Conservation (phyloP, 2,888 invertebrate genomes). For the Entomobrya proxima region DNA sequence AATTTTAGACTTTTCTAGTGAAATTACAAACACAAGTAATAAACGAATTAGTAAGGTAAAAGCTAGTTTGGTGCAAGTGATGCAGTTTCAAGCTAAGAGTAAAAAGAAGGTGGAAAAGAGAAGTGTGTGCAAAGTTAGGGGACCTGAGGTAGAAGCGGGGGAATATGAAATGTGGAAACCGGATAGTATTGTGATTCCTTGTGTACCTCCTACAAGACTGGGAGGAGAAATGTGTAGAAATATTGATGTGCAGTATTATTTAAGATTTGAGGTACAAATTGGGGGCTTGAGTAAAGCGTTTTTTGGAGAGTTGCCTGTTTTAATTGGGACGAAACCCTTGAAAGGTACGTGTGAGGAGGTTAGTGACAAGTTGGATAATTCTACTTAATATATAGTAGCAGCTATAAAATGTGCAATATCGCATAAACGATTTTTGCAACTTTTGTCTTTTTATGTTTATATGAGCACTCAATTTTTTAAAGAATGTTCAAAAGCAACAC, state of each 20-base stretch:
- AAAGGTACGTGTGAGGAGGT: no score
- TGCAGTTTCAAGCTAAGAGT: not conserved
- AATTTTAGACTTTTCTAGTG: not conserved
- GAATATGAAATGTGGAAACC: slow-evolving; percentile 36
- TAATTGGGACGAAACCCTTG: slow-evolving; percentile 24
- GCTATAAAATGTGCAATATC: no score
- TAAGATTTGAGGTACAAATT: slow-evolving; percentile 53
- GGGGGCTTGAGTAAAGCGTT: slow-evolving; percentile 1
- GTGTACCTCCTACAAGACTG: slow-evolving; percentile 45
- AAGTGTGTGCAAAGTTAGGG: not conserved
- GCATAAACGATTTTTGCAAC: no score
- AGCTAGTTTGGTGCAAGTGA: slow-evolving; percentile 29
- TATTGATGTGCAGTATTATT: slow-evolving; percentile 56
- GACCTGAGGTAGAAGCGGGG: slow-evolving; percentile 33
- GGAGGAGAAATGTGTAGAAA: slow-evolving; percentile 28
- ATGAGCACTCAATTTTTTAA: no score
- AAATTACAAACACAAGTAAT: slow-evolving; percentile 44
- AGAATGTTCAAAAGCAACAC: no score
- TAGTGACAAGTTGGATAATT: no score
- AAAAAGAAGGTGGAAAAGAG: not conserved
- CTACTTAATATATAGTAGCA: no score
- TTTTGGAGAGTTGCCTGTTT: not conserved
- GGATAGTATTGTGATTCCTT: not conserved
- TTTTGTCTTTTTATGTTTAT: no score
- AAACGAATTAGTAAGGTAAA: slow-evolving; percentile 20